Base-by-base conservation (phyloP, 2,888 invertebrate genomes). In the Gisinianus flammeolus region DNA sequence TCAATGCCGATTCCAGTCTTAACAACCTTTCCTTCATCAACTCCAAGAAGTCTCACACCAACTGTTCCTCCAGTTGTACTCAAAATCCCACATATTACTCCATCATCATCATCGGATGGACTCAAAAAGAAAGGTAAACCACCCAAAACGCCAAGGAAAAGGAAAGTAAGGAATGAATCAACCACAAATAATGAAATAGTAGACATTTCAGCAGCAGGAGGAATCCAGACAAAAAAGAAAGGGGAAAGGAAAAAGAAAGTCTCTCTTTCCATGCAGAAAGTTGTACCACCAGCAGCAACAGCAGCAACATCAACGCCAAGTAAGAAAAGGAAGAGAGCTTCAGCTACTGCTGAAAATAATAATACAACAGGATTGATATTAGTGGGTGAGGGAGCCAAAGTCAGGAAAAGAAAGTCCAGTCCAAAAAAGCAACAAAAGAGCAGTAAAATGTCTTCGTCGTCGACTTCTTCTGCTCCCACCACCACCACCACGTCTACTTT, bases 1-100 rank as follows among this genome's bases (percentile, higher is more conserved):
- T n/a, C n/a, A n/a, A n/a, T n/a, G n/a, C n/a, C n/a, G n/a, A n/a
- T n/a, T n/a, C n/a, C n/a, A n/a, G n/a, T n/a, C n/a, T n/a, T n/a
- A n/a, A 54, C 54, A n/a, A 67, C 28, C 35, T 52, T 56, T 24
- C n/a, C 71, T 54, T 30, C 71, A 71, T 26, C 30, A 26, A 22
- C 77, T 28, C 24, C 52, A 52, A 35, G 35, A 22, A 22, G 26
- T 30, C 30, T 19, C 16, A n/a, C n/a, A 44, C 16, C 10, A 33
- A 28, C 70, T 31, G 35, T 33, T 4, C 22, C 68, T 35, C 66
- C 74, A 19, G 79, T 83, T 10, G 76, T 80, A 31, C 75, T 83
- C 19, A 81, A 81, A 75, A 83, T 84, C 24, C 82, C 83, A n/a
- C 79, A 79, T 24, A 70, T 81, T n/a, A 71, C 76, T 67, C n/a